These are phyloP conservation scores for Cheiracanthium punctorium DNA, from an alignment of 2,888 invertebrate genomes.

Conservation along the genomic window DNA sequence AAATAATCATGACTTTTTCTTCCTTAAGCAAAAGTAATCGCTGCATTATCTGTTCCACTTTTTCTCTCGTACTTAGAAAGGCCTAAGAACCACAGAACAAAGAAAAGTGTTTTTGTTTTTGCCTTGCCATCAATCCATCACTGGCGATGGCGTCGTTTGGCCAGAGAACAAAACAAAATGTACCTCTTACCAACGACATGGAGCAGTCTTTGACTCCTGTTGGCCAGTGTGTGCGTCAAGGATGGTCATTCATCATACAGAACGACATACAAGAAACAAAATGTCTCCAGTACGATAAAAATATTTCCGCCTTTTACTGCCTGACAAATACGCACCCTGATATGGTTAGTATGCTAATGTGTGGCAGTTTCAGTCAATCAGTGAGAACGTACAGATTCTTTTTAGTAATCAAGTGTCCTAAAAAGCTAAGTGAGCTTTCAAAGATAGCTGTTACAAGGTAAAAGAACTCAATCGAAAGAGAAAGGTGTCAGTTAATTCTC, in stretches of 20 bases:
- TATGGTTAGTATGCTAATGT: too few species aligned
- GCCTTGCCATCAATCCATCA: constrained; percentile 45
- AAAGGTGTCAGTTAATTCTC: too few species aligned
- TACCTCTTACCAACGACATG: constrained; percentile 22
- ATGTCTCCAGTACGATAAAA: too few species aligned
- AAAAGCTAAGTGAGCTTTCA: too few species aligned
- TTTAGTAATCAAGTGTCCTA: too few species aligned
- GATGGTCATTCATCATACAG: constrained; percentile 37
- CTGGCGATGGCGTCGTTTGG: neutral
- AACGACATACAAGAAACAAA: neutral
- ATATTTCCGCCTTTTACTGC: too few species aligned
- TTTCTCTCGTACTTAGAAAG: neutral
- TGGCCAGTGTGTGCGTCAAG: constrained; percentile 52
- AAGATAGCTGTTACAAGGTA: too few species aligned
- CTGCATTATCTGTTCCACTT: constrained; percentile 8
- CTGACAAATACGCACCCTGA: too few species aligned
- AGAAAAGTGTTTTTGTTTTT: constrained; percentile 19
- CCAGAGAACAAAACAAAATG: constrained; percentile 10
- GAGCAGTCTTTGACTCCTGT: constrained; percentile 57
- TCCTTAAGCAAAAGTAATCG: neutral
- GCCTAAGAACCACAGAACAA: constrained; percentile 1
- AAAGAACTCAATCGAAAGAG: too few species aligned
- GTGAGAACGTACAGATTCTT: too few species aligned
- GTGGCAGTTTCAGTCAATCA: too few species aligned
- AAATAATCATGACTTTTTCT: neutral